Conservation (phyloP, 35 echinoderm and acorn worm species). For the Nesometra sesokonis region DNA sequence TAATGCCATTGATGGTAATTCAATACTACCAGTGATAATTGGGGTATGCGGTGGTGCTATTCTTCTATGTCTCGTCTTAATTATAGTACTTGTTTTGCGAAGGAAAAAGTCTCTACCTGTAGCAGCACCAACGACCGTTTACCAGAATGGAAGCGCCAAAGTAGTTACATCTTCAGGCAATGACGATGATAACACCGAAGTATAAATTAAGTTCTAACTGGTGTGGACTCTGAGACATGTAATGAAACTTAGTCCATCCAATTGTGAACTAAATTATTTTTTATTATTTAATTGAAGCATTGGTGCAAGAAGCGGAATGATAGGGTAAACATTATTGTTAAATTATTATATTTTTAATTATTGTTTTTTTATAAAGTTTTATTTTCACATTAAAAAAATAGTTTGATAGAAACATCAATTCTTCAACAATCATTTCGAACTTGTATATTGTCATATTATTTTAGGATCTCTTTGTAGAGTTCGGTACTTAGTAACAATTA, state of each 20-base stretch:
- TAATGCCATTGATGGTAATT: background rate
- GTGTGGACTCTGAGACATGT: background rate
- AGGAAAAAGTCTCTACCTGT: slow-evolving; percentile 5
- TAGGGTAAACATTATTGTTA: background rate
- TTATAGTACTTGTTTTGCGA: slow-evolving; percentile 37
- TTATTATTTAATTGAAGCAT: background rate
- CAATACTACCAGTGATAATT: slow-evolving; percentile 13
- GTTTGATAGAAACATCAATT: background rate
- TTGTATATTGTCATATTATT: background rate
- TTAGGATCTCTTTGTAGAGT: background rate
- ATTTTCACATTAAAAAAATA: background rate
- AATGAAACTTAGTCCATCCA: background rate
- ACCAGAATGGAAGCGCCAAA: slow-evolving; percentile 42
- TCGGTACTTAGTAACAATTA: no score
- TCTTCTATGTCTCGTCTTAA: slow-evolving; percentile 39
- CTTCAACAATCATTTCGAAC: background rate
- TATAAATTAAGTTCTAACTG: slow-evolving; percentile 26
- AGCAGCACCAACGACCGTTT: slow-evolving; percentile 14
- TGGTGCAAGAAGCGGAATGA: background rate
- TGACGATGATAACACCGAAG: slow-evolving; percentile 86
- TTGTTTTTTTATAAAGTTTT: background rate
- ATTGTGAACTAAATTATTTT: background rate
- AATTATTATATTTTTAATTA: background rate
- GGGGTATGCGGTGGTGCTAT: slow-evolving; percentile 24
- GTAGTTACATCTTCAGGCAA: slow-evolving; percentile 27